Base-by-base conservation (phyloP, 1,140 invertebrate species). In the Trissolcus basalis region DNA sequence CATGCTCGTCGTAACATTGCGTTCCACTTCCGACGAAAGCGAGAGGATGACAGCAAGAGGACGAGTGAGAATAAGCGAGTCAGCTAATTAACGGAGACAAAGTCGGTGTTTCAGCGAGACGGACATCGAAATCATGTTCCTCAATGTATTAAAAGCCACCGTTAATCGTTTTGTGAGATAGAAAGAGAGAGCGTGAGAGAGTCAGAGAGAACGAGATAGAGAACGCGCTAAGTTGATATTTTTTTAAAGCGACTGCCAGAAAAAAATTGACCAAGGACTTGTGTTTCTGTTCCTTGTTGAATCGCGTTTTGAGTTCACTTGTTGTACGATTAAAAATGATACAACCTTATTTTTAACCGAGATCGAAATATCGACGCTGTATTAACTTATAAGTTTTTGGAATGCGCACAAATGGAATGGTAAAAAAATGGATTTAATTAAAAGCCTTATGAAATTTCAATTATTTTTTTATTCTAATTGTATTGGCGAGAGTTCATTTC, bases 1-100 rank as follows among this genome's bases (percentile, higher is more conserved):
- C 82, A 84, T 81, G 83, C 83, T 86, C 85, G 59, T 65, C 48
- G 58, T 56, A 69, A 36, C 45, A 50, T 59, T 63, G 58, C 61
- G 47, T 73, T 63, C 43, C 12, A 59, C 60, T 72, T 64, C 32
- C 32, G 51, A 70, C 64, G 41, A 59, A 39, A 55, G 43, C 55
- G 36, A 43, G 14, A 63, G 10, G 12, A 16, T 16, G 50, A 44
- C n/a, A 44, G 12, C 9, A 13, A 13, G 45, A 64, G 32, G 44
- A 49, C 13, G 41, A 49, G 19, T 27, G 19, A 27, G 19, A 27
- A 27, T 6, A 27, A 27, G 45, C 27, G 59, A 61, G 44, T 50
- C 51, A 68, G 33, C 58, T 56, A 50, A 63, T 68, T 51, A 50
- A 68, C 51, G 45, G 60, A 61, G 43, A 61, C 32, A 63, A 68